Base-by-base conservation (phyloP, 2,797 vertebrate species). In the Phataginus tetradactyla region DNA sequence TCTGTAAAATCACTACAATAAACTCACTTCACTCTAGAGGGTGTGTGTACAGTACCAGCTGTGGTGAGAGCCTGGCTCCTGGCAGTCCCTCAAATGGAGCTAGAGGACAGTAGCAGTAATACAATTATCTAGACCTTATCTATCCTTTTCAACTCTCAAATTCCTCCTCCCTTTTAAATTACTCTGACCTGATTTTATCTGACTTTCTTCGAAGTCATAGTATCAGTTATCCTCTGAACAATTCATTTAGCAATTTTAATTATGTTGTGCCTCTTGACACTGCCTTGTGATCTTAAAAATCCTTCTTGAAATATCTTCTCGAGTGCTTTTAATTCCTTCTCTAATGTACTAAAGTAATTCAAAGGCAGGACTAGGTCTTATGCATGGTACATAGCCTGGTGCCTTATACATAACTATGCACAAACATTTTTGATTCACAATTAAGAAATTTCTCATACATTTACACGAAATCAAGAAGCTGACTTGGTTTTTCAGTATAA, bases 101-200 rank as follows among this genome's bases (percentile, higher is more conserved):
- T 7, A 9, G 10, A 53, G 37, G 75, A 64, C 81, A 37, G 37
- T 29, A 1, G 18, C 66, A 14, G 17, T 27, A 12, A 64, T 39
- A 27, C 51, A 57, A 18, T 75, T 92, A 34, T 81, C 71, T 37
- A 25, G 39, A 51, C 85, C 51, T 86, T 92, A 85, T 90, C 95
- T 89, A 2, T 77, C 95, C 92, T 90, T 96, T 87, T 53, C 93
- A 77, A 93, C 39, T 63, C 66, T 95, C 93, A 95, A 12, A 90
- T 97, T 96, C 94, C 90, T 89, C 66, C 61, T 90, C 63, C 79
- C 93, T 64, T 95, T 88, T 80, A 90, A 97, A 90, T 85, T n/a
- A 64, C 84, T 93, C 84, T 8, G 1, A 53, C 71, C 84, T 84
- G 94, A 92, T 95, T 87, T 84, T 91, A 96, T 94, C 92, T 71